phyloP scores from a whole-genome alignment of 2,113 vertebrate genomes.

The Erpornis zantholeuca region DNA sequence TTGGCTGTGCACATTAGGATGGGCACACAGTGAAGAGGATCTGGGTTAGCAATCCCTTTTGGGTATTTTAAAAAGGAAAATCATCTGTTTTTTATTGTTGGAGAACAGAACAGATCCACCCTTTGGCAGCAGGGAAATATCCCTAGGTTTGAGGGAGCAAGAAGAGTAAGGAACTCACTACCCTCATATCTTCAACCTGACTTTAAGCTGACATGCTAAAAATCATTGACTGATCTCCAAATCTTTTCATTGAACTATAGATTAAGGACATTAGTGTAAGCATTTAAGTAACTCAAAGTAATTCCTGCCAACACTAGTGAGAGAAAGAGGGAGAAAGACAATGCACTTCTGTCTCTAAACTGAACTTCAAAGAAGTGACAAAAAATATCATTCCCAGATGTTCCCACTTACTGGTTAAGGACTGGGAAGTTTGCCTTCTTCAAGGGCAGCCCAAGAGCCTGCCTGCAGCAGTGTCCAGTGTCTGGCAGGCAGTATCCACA shows the following conservation, averaged over 20 bases:
- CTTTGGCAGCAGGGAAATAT: neutral
- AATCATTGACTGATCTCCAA: neutral
- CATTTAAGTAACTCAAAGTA: neutral
- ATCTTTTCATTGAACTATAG: neutral
- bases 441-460: neutral
- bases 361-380: neutral
- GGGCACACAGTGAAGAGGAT: neutral
- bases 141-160: neutral
- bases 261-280: neutral
- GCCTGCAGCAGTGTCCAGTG: neutral
- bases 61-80: conserved; percentile 17
- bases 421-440: neutral
- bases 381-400: conserved; percentile 17
- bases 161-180: neutral
- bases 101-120: neutral
- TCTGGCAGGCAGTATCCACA: neutral
- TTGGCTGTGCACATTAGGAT: neutral
- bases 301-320: neutral
- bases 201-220: neutral
- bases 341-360: conserved; percentile 5
- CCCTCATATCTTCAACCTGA: neutral
- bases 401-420: conserved; percentile 43
- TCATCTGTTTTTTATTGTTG: conserved; percentile 5
- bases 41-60: neutral
- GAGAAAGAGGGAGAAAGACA: neutral